phyloP scores from a whole-genome alignment of 2,888 invertebrate genomes.

The Germaria angustata region DNA sequence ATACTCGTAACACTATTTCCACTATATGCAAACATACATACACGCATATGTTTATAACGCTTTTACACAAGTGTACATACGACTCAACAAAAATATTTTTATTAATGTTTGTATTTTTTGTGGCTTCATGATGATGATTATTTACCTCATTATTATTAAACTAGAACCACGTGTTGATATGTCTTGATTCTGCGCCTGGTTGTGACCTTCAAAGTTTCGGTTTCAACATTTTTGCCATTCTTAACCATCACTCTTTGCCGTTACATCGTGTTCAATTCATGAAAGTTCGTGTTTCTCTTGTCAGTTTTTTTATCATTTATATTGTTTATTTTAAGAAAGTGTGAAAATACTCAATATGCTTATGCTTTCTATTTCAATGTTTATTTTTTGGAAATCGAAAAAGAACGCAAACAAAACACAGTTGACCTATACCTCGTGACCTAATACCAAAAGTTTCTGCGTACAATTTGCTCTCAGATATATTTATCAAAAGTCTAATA shows the following conservation, averaged over 20 bases:
- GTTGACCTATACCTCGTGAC: conserved; percentile 47
- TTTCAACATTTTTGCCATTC: background rate
- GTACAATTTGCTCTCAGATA: conserved; percentile 13
- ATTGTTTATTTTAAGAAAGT: background rate
- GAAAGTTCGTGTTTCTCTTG: background rate
- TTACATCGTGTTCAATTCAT: background rate
- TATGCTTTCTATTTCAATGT: background rate
- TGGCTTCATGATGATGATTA: conserved; percentile 57
- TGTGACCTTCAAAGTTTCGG: conserved; percentile 68
- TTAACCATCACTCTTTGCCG: background rate
- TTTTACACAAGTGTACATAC: too few relatives aligned
- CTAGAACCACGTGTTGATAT: conserved; percentile 79
- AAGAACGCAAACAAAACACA: conserved; percentile 38
- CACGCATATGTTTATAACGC: background rate
- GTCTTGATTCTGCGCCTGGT: conserved; percentile 77
- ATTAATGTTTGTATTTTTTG: background rate
- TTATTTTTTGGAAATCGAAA: conserved; percentile 1
- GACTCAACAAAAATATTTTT: too few relatives aligned
- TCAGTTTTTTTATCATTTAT: background rate
- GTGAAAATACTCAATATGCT: conserved; percentile 1
- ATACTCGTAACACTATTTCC: background rate
- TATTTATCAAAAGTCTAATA: background rate
- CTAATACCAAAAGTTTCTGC: conserved; percentile 8
- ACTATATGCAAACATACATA: background rate
- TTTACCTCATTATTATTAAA: conserved; percentile 36